phyloP scores from a whole-genome alignment of 2,797 vertebrate genomes.

The Allobates femoralis region DNA sequence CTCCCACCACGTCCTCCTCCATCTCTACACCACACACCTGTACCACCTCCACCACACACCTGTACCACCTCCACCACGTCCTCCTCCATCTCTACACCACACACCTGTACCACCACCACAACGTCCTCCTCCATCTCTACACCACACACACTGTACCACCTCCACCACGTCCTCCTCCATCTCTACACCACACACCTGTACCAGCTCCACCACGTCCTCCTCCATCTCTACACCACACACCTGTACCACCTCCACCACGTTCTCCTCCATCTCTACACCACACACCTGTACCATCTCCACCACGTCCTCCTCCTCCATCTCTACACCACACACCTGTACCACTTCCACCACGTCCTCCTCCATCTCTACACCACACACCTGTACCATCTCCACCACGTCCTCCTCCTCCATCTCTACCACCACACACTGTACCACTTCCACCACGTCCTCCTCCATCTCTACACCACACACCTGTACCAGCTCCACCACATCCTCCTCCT shows the following conservation, averaged over 20 bases:
- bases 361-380: not conserved
- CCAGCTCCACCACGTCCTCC: not conserved
- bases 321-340: no score
- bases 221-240: not conserved
- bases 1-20: no score
- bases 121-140: not conserved
- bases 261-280: not conserved
- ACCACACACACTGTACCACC: not conserved
- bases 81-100: not conserved
- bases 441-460: not conserved
- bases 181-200: not conserved
- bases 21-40: no score
- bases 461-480: not conserved
- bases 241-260: not conserved
- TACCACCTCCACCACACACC: no score
- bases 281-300: not conserved
- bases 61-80: no score
- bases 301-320: not conserved
- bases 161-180: no score
- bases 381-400: not conserved
- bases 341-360: not conserved
- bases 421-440: not conserved
- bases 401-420: not conserved
- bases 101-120: not conserved
- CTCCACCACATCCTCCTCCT: not conserved